Conservation (phyloP, 2,797 vertebrate species). For the Helostoma temminkii region DNA sequence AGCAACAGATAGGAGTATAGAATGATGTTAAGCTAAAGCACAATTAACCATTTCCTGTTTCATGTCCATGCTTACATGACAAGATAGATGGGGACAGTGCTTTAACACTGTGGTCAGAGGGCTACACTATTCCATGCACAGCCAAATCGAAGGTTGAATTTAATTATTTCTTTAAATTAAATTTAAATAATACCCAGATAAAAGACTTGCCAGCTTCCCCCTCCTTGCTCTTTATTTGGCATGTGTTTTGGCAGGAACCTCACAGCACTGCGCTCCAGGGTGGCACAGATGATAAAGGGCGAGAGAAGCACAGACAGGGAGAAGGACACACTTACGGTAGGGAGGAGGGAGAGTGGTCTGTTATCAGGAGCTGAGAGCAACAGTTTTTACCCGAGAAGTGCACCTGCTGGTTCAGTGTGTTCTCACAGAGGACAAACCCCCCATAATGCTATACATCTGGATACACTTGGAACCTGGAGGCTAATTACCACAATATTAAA, state of each 20-base stretch:
- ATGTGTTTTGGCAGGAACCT: constrained; percentile 55
- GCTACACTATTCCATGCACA: constrained; percentile 13
- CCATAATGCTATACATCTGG: constrained; percentile 54
- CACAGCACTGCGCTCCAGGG: constrained; percentile 46
- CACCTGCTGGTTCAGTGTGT: constrained; percentile 70
- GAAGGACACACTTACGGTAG: constrained; percentile 27
- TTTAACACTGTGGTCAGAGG: constrained; percentile 18
- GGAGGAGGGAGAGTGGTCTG: background rate
- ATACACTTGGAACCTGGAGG: constrained; percentile 45
- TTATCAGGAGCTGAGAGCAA: constrained; percentile 59
- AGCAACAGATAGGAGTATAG: constrained; percentile 28
- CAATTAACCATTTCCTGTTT: constrained; percentile 9
- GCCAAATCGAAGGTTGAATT: constrained; percentile 61
- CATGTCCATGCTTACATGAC: constrained; percentile 37
- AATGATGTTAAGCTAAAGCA: constrained; percentile 37
- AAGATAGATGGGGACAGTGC: constrained; percentile 22
- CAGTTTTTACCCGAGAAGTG: constrained; percentile 64
- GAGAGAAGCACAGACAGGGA: constrained; percentile 22
- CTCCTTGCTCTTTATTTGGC: constrained; percentile 58
- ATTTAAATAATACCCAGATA: constrained; percentile 61
- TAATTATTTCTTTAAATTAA: constrained; percentile 39
- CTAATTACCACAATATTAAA: constrained; percentile 55
- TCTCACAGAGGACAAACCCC: constrained; percentile 50
- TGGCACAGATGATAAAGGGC: constrained; percentile 58
- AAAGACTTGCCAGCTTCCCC: constrained; percentile 47